These are phyloP conservation scores for Amblyteles armatorius DNA, from an alignment of 2,888 invertebrate species.

Conservation along the genomic window DNA sequence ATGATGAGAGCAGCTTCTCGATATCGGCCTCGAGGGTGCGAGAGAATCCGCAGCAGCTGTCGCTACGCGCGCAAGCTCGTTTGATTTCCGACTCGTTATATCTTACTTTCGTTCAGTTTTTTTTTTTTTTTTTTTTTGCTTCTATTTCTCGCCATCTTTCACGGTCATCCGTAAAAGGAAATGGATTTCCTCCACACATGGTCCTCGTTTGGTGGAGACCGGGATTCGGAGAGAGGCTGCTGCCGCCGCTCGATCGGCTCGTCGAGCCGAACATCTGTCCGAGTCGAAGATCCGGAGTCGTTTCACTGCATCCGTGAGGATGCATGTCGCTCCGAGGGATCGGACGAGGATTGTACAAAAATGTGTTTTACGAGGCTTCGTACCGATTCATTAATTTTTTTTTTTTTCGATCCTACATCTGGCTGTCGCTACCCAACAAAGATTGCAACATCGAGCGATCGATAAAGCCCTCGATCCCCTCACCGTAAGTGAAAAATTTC, in stretches of 20 bases:
- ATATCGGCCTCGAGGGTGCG: constrained; percentile 21
- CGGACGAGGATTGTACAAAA: constrained; percentile 37
- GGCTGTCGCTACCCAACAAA: background rate
- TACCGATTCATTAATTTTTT: background rate
- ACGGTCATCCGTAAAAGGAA: constrained; percentile 79
- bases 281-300: constrained; percentile 62
- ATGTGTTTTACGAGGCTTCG: background rate
- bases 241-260: constrained; percentile 20
- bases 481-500: background rate
- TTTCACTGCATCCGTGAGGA: constrained; percentile 46
- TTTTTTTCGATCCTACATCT: background rate
- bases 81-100: constrained; percentile 67
- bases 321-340: constrained; percentile 33
- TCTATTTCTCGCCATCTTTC: constrained; percentile 55
- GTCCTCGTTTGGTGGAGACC: constrained; percentile 77
- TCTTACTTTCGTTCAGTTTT: constrained; percentile 72
- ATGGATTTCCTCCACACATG: constrained; percentile 84
- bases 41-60: constrained; percentile 53
- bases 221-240: constrained; percentile 57
- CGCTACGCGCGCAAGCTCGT: constrained; percentile 54
- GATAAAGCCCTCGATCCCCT: background rate
- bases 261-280: constrained; percentile 72
- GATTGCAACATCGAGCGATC: background rate
- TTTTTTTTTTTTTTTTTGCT: constrained; percentile 42
- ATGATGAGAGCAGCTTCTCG: constrained; percentile 23